Conservation (phyloP, 1,140 invertebrate species). For the Drosophila persimilis region DNA sequence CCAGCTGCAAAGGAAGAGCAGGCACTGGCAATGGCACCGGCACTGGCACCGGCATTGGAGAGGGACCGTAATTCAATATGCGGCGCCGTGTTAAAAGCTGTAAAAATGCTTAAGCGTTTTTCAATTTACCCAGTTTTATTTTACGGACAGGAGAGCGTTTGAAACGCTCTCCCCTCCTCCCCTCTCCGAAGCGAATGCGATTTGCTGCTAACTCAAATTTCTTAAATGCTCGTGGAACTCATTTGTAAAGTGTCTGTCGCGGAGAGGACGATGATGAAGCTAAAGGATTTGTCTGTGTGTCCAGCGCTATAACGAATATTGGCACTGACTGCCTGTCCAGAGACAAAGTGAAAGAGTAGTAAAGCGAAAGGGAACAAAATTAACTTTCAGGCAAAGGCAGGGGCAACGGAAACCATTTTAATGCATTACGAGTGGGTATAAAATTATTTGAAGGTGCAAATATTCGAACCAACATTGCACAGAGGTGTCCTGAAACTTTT, state of each 20-base stretch:
- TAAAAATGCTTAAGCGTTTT: constrained; percentile 81
- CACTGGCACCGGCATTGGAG: not conserved
- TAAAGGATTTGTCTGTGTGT: constrained; percentile 4
- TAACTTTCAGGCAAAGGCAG: too few species aligned
- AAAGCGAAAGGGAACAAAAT: too few species aligned
- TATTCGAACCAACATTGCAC: not conserved
- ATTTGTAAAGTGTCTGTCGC: constrained; percentile 56
- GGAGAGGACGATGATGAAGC: not conserved
- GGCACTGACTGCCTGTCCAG: constrained; percentile 2
- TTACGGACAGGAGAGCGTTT: constrained; percentile 37
- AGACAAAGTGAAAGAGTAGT: too few species aligned
- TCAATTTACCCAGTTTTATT: constrained; percentile 77
- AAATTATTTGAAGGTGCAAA: too few species aligned
- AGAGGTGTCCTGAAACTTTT: constrained; percentile 22
- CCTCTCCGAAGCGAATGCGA: constrained; percentile 53
- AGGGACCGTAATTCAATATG: constrained; percentile 76
- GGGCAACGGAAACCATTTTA: too few species aligned
- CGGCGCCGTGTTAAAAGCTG: constrained; percentile 76
- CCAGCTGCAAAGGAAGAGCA: constrained; percentile 15
- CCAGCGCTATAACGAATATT: not conserved
- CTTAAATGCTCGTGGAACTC: constrained; percentile 54
- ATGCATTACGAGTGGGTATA: too few species aligned
- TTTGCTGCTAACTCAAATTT: constrained; percentile 73
- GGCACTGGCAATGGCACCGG: too few species aligned
- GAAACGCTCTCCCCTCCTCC: constrained; percentile 11